phyloP scores from a whole-genome alignment of 2,797 vertebrate genomes.

The Hipposideros larvatus region DNA sequence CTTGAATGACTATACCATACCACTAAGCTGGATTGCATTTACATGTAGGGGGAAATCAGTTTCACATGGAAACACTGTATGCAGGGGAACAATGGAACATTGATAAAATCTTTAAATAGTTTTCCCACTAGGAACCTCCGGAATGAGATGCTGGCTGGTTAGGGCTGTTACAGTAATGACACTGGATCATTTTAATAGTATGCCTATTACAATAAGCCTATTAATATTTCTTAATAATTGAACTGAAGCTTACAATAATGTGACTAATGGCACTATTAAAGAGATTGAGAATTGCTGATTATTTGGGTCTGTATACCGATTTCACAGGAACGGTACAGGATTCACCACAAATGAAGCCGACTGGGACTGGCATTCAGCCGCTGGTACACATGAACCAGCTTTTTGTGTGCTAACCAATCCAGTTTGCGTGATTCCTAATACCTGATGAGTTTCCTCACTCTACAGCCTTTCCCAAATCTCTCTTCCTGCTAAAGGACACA shows the following conservation, averaged over 20 bases:
- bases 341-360: conserved; percentile 59
- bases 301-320: conserved; percentile 66
- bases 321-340: conserved; percentile 21
- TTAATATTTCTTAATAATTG: conserved; percentile 71
- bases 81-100: background rate
- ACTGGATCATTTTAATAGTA: conserved; percentile 60
- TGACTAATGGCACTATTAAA: conserved; percentile 75
- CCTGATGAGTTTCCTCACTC: conserved; percentile 71
- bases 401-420: conserved; percentile 82
- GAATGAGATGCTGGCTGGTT: background rate
- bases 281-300: conserved; percentile 79
- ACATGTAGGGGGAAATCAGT: background rate
- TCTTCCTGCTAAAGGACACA: conserved; percentile 82
- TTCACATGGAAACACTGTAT: conserved; percentile 11
- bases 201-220: conserved; percentile 67
- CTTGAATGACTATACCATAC: background rate
- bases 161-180: background rate
- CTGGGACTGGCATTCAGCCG: conserved; percentile 67
- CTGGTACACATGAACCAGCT: conserved; percentile 67
- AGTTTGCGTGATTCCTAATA: conserved; percentile 78
- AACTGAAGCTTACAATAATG: conserved; percentile 68
- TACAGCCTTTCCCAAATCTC: conserved; percentile 74
- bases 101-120: conserved; percentile 28
- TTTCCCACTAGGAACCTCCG: conserved; percentile 34
- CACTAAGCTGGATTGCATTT: background rate